phyloP scores from a whole-genome alignment of 1,140 invertebrate genomes.

The Antheraea pernyi region DNA sequence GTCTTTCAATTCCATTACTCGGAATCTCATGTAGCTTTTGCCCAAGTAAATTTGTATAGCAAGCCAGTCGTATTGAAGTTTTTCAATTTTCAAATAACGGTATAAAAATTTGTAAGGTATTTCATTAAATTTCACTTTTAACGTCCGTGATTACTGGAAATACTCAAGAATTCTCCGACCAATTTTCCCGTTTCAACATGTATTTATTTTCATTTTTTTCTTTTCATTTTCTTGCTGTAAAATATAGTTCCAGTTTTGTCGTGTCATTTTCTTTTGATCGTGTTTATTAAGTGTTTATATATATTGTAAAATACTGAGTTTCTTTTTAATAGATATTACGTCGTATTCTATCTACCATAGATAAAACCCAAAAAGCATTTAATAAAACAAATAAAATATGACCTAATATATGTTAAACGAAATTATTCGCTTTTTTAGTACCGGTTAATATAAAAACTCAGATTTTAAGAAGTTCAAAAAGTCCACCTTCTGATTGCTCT shows the following conservation, averaged over 20 bases:
- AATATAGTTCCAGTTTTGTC: neutral
- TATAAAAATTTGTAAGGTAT: neutral
- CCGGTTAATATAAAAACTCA: too few species aligned
- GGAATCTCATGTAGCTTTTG: neutral
- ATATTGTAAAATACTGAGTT: neutral
- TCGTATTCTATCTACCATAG: neutral
- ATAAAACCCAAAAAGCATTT: too few species aligned
- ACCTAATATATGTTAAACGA: neutral
- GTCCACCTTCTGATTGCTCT: too few species aligned
- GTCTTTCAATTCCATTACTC: neutral
- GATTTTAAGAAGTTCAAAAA: too few species aligned
- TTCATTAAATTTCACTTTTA: conserved; percentile 1
- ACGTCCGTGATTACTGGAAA: neutral
- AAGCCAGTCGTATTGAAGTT: neutral
- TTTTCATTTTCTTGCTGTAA: neutral
- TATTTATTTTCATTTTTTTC: neutral
- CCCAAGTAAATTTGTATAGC: neutral
- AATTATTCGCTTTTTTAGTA: neutral
- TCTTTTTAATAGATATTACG: neutral
- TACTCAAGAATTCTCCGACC: neutral
- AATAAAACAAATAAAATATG: too few species aligned
- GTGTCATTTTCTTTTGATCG: neutral
- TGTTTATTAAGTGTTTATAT: neutral
- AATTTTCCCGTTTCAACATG: neutral
- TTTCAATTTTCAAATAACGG: neutral